These are phyloP conservation scores for Drosophila guanche DNA, from an alignment of 1,140 invertebrate species.

Conservation along the genomic window DNA sequence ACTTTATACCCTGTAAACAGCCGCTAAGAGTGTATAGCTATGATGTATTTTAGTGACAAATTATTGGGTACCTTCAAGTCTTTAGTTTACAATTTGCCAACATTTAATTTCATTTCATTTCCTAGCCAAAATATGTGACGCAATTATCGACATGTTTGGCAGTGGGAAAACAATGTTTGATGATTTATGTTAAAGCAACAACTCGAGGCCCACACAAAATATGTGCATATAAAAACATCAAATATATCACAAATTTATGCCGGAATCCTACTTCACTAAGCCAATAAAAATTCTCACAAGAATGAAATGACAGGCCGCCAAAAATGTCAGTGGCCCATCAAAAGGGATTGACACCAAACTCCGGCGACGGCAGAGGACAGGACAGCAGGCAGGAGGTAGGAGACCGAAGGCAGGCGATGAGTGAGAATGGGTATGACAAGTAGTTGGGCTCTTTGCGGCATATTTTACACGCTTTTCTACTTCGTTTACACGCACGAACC, in stretches of 20 bases:
- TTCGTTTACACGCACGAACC: conserved; percentile 72
- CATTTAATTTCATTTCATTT: no score
- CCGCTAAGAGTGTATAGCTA: no score
- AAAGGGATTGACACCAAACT: conserved; percentile 56
- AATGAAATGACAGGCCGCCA: conserved; percentile 62
- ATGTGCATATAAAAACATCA: not conserved
- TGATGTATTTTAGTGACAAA: no score
- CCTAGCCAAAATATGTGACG: not conserved
- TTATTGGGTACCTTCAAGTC: no score
- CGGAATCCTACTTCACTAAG: conserved; percentile 32
- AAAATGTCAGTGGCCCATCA: conserved; percentile 68
- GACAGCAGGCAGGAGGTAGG: no score
- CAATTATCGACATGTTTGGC: conserved; percentile 32
- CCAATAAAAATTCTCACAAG: conserved; percentile 66
- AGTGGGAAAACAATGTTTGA: not conserved
- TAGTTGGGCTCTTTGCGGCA: conserved; percentile 70
- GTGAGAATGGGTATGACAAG: conserved; percentile 40
- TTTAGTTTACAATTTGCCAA: no score
- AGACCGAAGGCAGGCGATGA: conserved; percentile 18
- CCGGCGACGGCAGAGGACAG: conserved; percentile 24
- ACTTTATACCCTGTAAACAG: no score
- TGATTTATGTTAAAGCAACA: conserved; percentile 7
- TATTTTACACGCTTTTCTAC: conserved; percentile 73
- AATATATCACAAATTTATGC: conserved; percentile 23
- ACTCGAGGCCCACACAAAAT: not conserved